Evolutionary conservation across 2,888 invertebrate species (phyloP).

Genomic region (Mythimna pallens): DNA sequence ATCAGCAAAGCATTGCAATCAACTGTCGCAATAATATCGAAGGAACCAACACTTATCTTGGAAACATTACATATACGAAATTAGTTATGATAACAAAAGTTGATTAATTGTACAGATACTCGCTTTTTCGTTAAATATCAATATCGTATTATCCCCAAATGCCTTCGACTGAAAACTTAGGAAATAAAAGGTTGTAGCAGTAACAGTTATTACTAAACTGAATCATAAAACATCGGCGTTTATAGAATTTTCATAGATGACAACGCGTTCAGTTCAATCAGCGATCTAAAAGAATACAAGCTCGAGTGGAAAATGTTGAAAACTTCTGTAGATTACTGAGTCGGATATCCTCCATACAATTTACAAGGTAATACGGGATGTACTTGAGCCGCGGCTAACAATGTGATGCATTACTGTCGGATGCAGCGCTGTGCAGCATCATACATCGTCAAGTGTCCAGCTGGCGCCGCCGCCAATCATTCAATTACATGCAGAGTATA

Average conservation of each 20-base stretch:
- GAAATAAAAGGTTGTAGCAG: not conserved
- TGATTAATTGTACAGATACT: constrained; percentile 66
- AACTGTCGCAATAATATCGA: constrained; percentile 70
- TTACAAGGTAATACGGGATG: constrained; percentile 61
- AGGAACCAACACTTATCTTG: constrained; percentile 69
- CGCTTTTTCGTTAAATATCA: constrained; percentile 19
- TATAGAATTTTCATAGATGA: not conserved
- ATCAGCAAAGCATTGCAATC: constrained; percentile 68
- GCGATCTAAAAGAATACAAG: not conserved
- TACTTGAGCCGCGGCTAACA: constrained; percentile 69
- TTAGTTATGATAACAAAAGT: constrained; percentile 66
- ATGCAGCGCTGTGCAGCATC: constrained; percentile 81
- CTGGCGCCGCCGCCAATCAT: constrained; percentile 86
- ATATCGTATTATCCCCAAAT: constrained; percentile 11
- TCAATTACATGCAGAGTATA: constrained; percentile 80
- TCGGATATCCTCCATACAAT: constrained; percentile 22
- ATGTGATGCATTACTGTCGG: constrained; percentile 77
- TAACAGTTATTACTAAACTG: not conserved
- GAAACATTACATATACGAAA: constrained; percentile 70
- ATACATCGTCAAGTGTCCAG: constrained; percentile 79
- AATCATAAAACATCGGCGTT: not conserved
- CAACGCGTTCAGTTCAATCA: not conserved
- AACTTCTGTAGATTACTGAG: not conserved
- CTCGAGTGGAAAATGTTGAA: constrained; percentile 8
- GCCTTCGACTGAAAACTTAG: not conserved